Evolutionary conservation across 2,888 invertebrate genomes (phyloP), one percentile per base, ranked within the genome.

Genomic region (Ennomos fuscantarius): DNA sequence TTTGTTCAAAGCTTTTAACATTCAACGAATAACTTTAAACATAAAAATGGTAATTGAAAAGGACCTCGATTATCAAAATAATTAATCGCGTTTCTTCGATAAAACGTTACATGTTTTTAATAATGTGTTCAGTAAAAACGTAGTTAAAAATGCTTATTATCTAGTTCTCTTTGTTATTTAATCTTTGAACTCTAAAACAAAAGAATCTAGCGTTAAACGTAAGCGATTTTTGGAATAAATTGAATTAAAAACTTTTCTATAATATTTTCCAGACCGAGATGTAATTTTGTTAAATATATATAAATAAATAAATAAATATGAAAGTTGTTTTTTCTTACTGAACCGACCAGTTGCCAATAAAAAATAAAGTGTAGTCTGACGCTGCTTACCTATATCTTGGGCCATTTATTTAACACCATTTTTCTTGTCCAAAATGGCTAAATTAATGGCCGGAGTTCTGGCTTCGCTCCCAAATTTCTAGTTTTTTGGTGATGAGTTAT

Each of bases 371-470:
- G n/a, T n/a, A n/a, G n/a, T n/a, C n/a, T 24, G 6, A 1, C 24
- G 24, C 24, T 24, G 24, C 5, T 35, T 34, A 3, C 39, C 10
- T 24, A n/a, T 35, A 36, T 9, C 37, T 37, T 11, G 47, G 8
- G n/a, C 48, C 15, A 40, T 15, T 40, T n/a, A 9, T 35, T 48
- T 13, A 39, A 32, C 13, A 40, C 34, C n/a, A 12, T 32, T 10
- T 41, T 49, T 49, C 41, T 41, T 41, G 15, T 49, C 33, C 35
- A 35, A 36, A 42, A 31, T 47, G 9, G 10, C 12, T 24, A 44
- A 51, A 52, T 11, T 32, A 52, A 45, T 45, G 45, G 45, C 45
- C 11, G 24, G 39, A 40, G 6, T 52, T 40, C 52, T 52, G 52
- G 52, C 52, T 52, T 15, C 12, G 34, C 10, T 52, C 45, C 52